These are phyloP conservation scores for Lasius platythorax DNA, from an alignment of 2,888 invertebrate species.

Conservation along the genomic window DNA sequence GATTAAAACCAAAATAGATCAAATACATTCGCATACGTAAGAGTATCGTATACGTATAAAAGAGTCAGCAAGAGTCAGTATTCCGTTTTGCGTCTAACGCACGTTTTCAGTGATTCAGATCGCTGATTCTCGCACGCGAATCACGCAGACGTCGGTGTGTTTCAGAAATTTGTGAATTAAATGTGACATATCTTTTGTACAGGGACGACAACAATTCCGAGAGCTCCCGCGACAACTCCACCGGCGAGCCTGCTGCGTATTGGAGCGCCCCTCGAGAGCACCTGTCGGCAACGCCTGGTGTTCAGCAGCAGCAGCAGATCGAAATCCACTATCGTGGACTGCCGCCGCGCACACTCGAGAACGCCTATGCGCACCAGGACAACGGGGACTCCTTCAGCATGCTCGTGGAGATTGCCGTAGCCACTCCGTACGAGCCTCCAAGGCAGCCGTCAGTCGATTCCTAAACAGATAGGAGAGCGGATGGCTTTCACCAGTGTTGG, in stretches of 20 bases:
- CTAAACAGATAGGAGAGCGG: not conserved
- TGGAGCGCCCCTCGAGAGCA: slow-evolving; percentile 83
- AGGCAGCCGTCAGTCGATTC: not conserved
- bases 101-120: too few relatives aligned
- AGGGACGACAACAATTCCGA: not conserved
- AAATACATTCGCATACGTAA: not conserved
- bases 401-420: slow-evolving; percentile 14
- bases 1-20: not conserved
- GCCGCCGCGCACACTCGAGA: not conserved
- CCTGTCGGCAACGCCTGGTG: slow-evolving; percentile 75
- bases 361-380: not conserved
- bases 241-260: slow-evolving; percentile 76
- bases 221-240: not conserved
- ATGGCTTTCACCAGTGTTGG: not conserved
- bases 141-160: too few relatives aligned
- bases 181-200: too few relatives aligned
- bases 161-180: not conserved
- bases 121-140: too few relatives aligned
- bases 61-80: not conserved
- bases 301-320: slow-evolving; percentile 66
- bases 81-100: not conserved
- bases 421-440: not conserved
- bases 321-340: slow-evolving; percentile 2
- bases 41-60: too few relatives aligned
- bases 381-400: not conserved